phyloP scores from a whole-genome alignment of 2,113 vertebrate genomes.

The Tetraodon nigroviridis region DNA sequence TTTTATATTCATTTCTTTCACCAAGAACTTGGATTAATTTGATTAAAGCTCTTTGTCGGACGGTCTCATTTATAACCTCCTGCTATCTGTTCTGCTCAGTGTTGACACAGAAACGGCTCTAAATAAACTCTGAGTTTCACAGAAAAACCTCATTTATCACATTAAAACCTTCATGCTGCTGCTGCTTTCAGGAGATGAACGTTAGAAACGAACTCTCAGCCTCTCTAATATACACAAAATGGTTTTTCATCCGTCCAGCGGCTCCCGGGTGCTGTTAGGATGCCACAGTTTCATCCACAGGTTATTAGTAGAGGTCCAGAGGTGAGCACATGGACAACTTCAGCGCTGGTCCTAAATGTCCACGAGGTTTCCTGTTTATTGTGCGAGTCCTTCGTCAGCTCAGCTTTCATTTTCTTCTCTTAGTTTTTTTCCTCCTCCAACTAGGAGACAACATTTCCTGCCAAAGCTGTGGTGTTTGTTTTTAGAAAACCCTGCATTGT shows the following conservation, averaged over 20 bases:
- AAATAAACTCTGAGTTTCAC: not conserved
- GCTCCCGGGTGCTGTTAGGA: slow-evolving; percentile 30
- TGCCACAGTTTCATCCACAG: no score
- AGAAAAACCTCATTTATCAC: not conserved
- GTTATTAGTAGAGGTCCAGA: slow-evolving; percentile 31
- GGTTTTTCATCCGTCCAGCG: slow-evolving; percentile 9
- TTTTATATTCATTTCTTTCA: no score
- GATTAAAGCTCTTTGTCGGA: no score
- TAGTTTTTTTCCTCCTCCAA: slow-evolving; percentile 5
- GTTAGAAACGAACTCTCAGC: not conserved
- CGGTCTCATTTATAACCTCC: not conserved
- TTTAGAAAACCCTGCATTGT: slow-evolving; percentile 22
- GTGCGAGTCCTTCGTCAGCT: slow-evolving; percentile 9
- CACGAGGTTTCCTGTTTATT: no score
- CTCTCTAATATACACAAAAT: not conserved
- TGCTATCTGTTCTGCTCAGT: not conserved
- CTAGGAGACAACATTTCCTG: slow-evolving; percentile 13
- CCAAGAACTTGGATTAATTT: no score
- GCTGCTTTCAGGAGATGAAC: not conserved
- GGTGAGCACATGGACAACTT: slow-evolving; percentile 18
- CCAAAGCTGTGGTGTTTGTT: slow-evolving; percentile 14
- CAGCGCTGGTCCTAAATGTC: not conserved
- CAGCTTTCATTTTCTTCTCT: slow-evolving; percentile 3
- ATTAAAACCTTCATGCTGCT: not conserved
- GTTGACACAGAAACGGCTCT: not conserved